Base-by-base conservation (phyloP, 2,888 invertebrate genomes). In the Cheilosia grossa region DNA sequence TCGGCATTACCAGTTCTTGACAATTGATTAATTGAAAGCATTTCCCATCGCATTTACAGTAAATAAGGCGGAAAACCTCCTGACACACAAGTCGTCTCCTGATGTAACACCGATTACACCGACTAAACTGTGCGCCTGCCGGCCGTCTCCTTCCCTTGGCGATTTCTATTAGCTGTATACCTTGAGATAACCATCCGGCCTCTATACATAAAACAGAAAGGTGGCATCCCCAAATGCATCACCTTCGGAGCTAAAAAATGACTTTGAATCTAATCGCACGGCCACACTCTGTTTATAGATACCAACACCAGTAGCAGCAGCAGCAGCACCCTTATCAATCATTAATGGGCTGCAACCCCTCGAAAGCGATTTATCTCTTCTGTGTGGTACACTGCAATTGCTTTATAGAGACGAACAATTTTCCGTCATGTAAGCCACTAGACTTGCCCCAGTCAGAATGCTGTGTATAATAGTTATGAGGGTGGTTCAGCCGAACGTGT, bases 11-110 rank as follows among this genome's bases (percentile, higher is more conserved):
- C 53, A 66, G 27, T 27, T 63, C 59, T 49, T 85, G 81, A 85
- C 85, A 85, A 81, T 75, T 85, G 85, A 85, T 85, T 85, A 85
- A 85, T 85, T 85, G 85, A 81, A 66, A 85, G 59, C 59, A 75
- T 58, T 80, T 80, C 72, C 70, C 70, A 61, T 85, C 81, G 37
- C 37, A 72, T 81, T 61, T 75, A 49, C 54, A 33, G 80, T 75
- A 85, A 85, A 85, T 81, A 70, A 72, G 54, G 75, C 80, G 54
- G 85, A 85, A 85, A 81, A 81, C 73, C 75, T 75, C 49, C 58
- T 27, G 53, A 75, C 67, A 61, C 7, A 42, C 24, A 27, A 6
- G 51, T 42, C 40, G 49, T 33, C 24, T 27, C 24, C 42, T 10
- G 21, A 21, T 21, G 1, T n/a, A 15, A 24, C 42, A 58, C 30